Base-by-base conservation (phyloP, 1,140 invertebrate species). In the Aphelenchoides avenae region DNA sequence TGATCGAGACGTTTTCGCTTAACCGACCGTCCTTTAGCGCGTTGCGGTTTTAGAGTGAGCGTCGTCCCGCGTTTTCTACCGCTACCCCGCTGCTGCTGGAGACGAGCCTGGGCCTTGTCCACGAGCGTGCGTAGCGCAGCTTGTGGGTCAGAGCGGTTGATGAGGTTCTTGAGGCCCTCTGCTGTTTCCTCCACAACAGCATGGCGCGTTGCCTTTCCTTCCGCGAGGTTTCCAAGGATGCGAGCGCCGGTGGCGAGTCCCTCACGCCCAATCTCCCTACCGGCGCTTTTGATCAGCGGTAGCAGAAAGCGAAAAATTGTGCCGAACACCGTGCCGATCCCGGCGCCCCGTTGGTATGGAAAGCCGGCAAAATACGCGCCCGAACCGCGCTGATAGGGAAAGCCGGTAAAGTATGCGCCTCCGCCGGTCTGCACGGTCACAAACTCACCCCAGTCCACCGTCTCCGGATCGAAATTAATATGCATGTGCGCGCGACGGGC, bases 1-100 rank as follows among this genome's bases (percentile, higher is more conserved):
- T 9, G 11, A 53, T 52, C 50, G 11, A 51, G 22, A 52, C 50
- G 50, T 7, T 7, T 15, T 43, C 7, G 15, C 9, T 43, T 15
- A 20, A 20, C 30, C 15, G 7, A 15, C 15, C 30, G 6, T 26
- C 30, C 30, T 43, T 43, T 20, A 20, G 30, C 18, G 30, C 41
- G 9, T 43, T 43, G 18, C 7, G 18, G 18, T 43, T 36, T 36
- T 36, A 7, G 18, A 18, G 15, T 26, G 18, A 11, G 18, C 41
- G 7, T 15, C 30, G n/a, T n/a, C n/a, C 15, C 30, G 41, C 7
- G 41, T 15, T 15, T 43, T 43, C 15, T 7, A 11, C 18, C 9
- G 30, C n/a, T n/a, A n/a, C n/a, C n/a, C n/a, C n/a, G n/a, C n/a
- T n/a, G n/a, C n/a, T n/a, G n/a, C n/a, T n/a, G n/a, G n/a, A n/a